Conservation (phyloP, 2,113 vertebrate species). For the Peromyscus californicus region DNA sequence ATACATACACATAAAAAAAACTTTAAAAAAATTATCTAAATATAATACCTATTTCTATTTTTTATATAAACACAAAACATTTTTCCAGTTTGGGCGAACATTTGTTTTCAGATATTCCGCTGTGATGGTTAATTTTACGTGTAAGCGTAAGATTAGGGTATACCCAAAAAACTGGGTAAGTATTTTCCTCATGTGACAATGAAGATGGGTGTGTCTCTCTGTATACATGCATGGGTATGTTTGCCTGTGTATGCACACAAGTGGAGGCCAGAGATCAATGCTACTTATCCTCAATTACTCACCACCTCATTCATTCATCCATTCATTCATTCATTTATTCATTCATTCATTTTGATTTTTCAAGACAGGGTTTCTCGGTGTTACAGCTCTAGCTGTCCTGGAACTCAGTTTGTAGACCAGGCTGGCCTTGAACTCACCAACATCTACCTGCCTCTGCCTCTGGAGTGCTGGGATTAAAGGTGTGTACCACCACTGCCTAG, state of each 20-base stretch:
- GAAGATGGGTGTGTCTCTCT: not conserved
- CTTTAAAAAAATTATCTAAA: too few relatives aligned
- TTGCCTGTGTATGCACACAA: not conserved
- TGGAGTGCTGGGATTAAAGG: not conserved
- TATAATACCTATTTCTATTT: not conserved
- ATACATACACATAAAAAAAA: too few relatives aligned
- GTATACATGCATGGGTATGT: not conserved
- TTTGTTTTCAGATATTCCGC: not conserved
- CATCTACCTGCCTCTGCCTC: not conserved
- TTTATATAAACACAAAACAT: slow-evolving; percentile 7
- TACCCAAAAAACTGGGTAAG: not conserved
- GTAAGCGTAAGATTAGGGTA: not conserved
- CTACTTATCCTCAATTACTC: not conserved
- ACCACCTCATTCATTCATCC: too few relatives aligned
- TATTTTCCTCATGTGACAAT: not conserved
- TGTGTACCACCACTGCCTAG: not conserved
- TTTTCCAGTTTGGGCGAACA: not conserved
- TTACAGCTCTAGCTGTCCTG: not conserved
- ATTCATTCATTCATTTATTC: too few relatives aligned
- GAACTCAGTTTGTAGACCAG: too few relatives aligned
- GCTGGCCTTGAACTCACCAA: not conserved
- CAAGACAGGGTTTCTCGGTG: not conserved
- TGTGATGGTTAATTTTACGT: not conserved
- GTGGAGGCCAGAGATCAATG: not conserved
- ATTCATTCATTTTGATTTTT: not conserved